These are phyloP conservation scores for Melanotus villosus DNA, from an alignment of 2,888 invertebrate genomes.

Conservation along the genomic window DNA sequence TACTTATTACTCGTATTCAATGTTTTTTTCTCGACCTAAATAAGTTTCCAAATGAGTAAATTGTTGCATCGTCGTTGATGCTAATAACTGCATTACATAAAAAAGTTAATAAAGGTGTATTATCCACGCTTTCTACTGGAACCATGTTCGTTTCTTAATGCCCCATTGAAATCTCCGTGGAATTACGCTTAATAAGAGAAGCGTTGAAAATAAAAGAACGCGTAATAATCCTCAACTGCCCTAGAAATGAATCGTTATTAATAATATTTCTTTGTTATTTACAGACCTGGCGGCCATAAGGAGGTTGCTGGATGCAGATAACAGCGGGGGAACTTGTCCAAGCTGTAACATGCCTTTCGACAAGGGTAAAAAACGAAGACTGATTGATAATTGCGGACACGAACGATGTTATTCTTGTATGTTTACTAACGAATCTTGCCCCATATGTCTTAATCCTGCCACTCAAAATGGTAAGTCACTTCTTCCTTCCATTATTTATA, in stretches of 20 bases:
- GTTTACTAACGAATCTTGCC: constrained; percentile 93
- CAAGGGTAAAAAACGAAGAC: constrained; percentile 94
- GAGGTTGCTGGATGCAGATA: constrained; percentile 83
- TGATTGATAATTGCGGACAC: constrained; percentile 96
- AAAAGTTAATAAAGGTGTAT: constrained; percentile 18
- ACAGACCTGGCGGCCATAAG: constrained; percentile 88
- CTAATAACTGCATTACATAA: not conserved
- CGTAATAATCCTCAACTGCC: not conserved
- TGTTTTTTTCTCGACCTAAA: not conserved
- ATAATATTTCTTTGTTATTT: constrained; percentile 61
- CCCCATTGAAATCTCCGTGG: constrained; percentile 4
- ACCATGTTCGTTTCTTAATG: constrained; percentile 8
- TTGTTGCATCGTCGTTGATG: constrained; percentile 8
- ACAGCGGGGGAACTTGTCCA: constrained; percentile 78
- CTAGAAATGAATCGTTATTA: constrained; percentile 2
- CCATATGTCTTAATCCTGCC: constrained; percentile 76
- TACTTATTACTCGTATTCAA: not conserved
- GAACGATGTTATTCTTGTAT: constrained; percentile 96
- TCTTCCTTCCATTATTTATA: not conserved
- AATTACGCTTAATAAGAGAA: constrained; percentile 4
- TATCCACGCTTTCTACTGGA: constrained; percentile 32
- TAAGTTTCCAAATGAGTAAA: not conserved
- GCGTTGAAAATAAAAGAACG: not conserved
- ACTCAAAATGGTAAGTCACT: constrained; percentile 48
- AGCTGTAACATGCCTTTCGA: constrained; percentile 95